These are phyloP conservation scores for Dendropsophus ebraccatus DNA, from an alignment of 2,113 vertebrate species.

Conservation along the genomic window DNA sequence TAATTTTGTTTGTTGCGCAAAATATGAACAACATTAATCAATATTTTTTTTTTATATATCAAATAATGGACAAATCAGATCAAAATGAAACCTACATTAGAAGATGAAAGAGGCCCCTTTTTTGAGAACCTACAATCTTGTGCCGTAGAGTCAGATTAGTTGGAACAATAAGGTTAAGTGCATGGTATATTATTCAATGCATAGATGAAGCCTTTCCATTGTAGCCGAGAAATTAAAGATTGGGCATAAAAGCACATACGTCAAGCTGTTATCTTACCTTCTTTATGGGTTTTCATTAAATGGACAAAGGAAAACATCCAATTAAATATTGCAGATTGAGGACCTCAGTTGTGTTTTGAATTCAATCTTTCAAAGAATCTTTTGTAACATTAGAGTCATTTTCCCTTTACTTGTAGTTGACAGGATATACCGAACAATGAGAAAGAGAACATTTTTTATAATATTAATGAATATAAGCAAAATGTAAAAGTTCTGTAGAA, in stretches of 20 bases:
- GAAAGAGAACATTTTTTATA: constrained; percentile 20
- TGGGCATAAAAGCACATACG: constrained; percentile 27
- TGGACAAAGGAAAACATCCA: constrained; percentile 47
- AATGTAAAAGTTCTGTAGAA: constrained; percentile 38
- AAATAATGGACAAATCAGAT: neutral
- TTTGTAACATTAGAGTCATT: constrained; percentile 47
- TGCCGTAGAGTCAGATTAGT: neutral
- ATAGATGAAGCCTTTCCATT: constrained; percentile 35
- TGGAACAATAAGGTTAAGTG: constrained; percentile 39
- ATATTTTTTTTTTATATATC: too few species aligned
- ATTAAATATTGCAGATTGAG: constrained; percentile 34
- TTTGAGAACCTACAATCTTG: neutral
- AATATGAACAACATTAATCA: too few species aligned
- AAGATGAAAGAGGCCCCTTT: neutral
- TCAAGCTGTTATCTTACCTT: constrained; percentile 47
- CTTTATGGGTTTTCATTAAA: constrained; percentile 45
- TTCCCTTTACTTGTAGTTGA: constrained; percentile 39
- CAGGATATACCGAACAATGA: constrained; percentile 33
- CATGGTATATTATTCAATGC: constrained; percentile 15
- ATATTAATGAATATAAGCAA: constrained; percentile 28
- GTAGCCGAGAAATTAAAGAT: constrained; percentile 15
- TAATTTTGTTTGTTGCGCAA: too few species aligned
- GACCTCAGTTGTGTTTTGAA: constrained; percentile 32
- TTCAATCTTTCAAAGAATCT: constrained; percentile 40
- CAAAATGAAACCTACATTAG: neutral